Conservation (phyloP, 1,140 invertebrate species). For the Apis laboriosa region DNA sequence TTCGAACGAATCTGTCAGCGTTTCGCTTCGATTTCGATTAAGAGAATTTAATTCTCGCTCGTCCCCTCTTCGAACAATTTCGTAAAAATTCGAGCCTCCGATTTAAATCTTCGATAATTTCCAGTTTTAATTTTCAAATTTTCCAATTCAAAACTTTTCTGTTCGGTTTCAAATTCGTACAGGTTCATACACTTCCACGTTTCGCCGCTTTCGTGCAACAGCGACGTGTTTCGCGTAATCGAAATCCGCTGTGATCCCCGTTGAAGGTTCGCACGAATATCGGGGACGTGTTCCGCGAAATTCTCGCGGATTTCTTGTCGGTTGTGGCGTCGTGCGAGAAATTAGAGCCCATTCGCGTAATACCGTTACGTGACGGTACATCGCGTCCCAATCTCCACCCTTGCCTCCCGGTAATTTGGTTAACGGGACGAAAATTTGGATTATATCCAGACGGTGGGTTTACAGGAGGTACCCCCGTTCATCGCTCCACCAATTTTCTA, state of each 20-base stretch:
- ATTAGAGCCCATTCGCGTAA: slow-evolving; percentile 46
- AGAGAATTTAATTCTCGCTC: too few species aligned
- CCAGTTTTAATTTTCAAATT: too few species aligned
- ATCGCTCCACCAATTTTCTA: too few species aligned
- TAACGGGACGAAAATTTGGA: slow-evolving; percentile 49
- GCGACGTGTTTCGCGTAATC: not conserved
- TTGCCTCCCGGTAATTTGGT: slow-evolving; percentile 28
- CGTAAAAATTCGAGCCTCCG: too few species aligned
- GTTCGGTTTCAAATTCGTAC: too few species aligned
- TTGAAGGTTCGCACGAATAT: slow-evolving; percentile 10
- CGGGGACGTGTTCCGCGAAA: slow-evolving; percentile 29
- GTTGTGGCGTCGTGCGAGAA: slow-evolving; percentile 26
- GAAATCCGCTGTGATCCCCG: slow-evolving; percentile 19
- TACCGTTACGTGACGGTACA: slow-evolving; percentile 47
- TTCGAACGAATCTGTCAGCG: too few species aligned
- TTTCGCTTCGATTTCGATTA: too few species aligned
- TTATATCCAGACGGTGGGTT: slow-evolving; percentile 42
- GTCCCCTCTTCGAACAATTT: too few species aligned
- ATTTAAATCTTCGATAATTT: too few species aligned
- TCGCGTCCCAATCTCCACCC: slow-evolving; percentile 34
- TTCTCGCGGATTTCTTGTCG: slow-evolving; percentile 50
- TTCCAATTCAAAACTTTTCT: too few species aligned
- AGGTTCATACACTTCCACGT: too few species aligned
- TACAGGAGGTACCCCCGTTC: not conserved
- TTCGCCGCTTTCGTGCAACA: not conserved